phyloP scores from a whole-genome alignment of 2,888 invertebrate species.

The Resseliella maxima region DNA sequence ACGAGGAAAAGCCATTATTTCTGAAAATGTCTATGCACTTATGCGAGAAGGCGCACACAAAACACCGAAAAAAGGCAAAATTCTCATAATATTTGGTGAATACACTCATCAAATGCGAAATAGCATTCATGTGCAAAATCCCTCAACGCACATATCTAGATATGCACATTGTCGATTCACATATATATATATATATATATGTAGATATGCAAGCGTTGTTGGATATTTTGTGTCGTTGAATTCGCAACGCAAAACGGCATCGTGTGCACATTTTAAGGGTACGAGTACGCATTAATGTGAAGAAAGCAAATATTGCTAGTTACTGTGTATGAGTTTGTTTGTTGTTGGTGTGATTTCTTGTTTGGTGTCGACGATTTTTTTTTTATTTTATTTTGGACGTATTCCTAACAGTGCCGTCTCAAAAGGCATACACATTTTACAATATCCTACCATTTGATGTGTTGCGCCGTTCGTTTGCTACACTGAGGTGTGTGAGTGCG shows the following conservation, averaged over 20 bases:
- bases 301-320: conserved; percentile 6
- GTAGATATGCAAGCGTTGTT: not conserved
- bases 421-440: conserved; percentile 45
- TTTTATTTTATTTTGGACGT: conserved; percentile 2
- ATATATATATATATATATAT: not conserved
- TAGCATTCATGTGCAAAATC: conserved; percentile 43
- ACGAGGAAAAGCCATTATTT: conserved; percentile 39
- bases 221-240: not conserved
- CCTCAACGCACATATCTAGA: not conserved
- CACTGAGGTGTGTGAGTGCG: not conserved
- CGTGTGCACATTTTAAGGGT: conserved; percentile 22
- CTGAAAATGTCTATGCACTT: conserved; percentile 45
- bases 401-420: conserved; percentile 44
- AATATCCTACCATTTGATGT: not conserved
- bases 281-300: conserved; percentile 48
- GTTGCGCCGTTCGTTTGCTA: not conserved
- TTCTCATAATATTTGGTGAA: conserved; percentile 53
- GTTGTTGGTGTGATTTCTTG: conserved; percentile 27
- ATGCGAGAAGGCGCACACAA: conserved; percentile 25
- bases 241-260: not conserved
- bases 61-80: conserved; percentile 49
- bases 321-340: not conserved
- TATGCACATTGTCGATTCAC: not conserved
- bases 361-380: conserved; percentile 1
- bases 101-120: conserved; percentile 53